A percentile compares a stretch with the other conserved stretches of the same genome.
Conservation (phyloP, 2,113 vertebrate genomes). For the Antechinus stuartii region DNA sequence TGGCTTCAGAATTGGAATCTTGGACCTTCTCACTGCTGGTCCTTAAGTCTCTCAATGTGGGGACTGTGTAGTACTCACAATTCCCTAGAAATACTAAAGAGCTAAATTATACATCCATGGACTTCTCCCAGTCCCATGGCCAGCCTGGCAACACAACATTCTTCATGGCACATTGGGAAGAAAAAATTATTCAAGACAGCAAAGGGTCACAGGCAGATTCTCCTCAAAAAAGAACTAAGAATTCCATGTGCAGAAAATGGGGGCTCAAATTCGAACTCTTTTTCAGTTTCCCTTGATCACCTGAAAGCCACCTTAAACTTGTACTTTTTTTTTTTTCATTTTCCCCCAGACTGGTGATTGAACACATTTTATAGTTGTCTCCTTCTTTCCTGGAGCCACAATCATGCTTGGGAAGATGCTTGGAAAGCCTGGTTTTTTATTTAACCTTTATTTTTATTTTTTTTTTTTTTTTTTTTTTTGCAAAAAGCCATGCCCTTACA, state of each 20-base stretch:
- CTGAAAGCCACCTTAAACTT: not conserved
- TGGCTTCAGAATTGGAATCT: not conserved
- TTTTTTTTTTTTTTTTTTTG: not conserved
- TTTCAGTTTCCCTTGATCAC: not conserved
- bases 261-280: not conserved
- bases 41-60: not conserved
- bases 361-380: not conserved
- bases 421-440: not conserved
- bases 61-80: not conserved
- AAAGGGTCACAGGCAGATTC: not conserved
- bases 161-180: not conserved
- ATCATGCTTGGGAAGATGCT: not conserved
- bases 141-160: not conserved
- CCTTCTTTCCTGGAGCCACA: not conserved
- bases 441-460: too few relatives aligned
- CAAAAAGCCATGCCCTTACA: not conserved
- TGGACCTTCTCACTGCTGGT: not conserved
- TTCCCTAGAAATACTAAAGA: conserved; percentile 11
- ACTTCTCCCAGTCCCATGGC: not conserved
- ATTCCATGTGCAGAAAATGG: not conserved
- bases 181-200: not conserved
- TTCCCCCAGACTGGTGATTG: not conserved
- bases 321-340: not conserved
- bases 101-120: not conserved
- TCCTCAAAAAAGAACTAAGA: not conserved